Evolutionary conservation across 2,888 invertebrate genomes (phyloP).

Genomic region (Drosophila buzzatii): DNA sequence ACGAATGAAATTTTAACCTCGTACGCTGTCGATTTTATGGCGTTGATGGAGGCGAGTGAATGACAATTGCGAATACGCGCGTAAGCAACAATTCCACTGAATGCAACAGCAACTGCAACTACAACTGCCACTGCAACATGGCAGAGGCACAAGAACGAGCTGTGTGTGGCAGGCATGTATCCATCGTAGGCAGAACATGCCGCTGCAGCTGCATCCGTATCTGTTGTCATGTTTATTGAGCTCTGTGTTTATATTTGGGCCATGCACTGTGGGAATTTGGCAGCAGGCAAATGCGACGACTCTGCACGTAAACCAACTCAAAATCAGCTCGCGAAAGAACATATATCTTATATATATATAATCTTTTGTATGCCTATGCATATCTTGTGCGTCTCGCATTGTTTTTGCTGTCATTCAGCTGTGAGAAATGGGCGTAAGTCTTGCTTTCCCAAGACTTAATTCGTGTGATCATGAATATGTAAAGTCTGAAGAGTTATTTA

Average conservation of each 20-base stretch:
- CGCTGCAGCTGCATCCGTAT: conserved; percentile 7
- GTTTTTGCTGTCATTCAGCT: conserved; percentile 10
- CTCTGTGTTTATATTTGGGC: conserved; percentile 59
- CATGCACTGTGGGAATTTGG: conserved; percentile 55
- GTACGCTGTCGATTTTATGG: conserved; percentile 49
- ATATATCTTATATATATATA: background rate
- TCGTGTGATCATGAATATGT: conserved; percentile 11
- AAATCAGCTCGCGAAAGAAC: conserved; percentile 36
- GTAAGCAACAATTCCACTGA: conserved; percentile 43
- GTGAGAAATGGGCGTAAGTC: conserved; percentile 20
- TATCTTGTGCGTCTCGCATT: conserved; percentile 35
- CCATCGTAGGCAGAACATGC: conserved; percentile 3
- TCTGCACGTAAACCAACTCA: conserved; percentile 31
- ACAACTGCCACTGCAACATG: conserved; percentile 18
- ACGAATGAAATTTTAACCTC: conserved; percentile 51
- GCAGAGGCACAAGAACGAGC: conserved; percentile 37
- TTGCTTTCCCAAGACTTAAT: conserved; percentile 11
- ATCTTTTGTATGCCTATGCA: background rate
- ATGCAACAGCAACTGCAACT: conserved; percentile 19
- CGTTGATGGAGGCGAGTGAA: conserved; percentile 37
- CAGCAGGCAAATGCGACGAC: conserved; percentile 27
- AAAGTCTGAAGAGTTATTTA: background rate
- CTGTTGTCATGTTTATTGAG: conserved; percentile 60
- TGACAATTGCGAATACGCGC: conserved; percentile 48
- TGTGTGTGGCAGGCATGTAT: conserved; percentile 33